phyloP scores from a whole-genome alignment of 1,140 invertebrate genomes.

The Zelostemma sp. region DNA sequence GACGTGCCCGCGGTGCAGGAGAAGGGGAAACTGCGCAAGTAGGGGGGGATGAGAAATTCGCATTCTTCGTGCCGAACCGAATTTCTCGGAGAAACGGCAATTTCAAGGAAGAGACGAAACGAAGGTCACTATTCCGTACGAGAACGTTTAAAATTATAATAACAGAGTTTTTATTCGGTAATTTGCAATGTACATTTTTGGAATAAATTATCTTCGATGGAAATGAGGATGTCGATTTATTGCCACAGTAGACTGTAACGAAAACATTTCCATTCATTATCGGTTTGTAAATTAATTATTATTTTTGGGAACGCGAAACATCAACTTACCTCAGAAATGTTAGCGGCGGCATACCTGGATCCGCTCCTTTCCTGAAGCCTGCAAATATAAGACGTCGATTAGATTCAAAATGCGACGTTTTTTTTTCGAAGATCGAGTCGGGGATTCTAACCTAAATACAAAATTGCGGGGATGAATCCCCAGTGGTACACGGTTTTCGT shows the following conservation, averaged over 20 bases:
- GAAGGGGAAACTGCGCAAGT: background rate
- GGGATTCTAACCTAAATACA: conserved; percentile 76
- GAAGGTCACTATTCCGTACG: too few relatives aligned
- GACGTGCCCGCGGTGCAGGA: background rate
- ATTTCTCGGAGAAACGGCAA: too few relatives aligned
- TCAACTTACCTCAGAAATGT: conserved; percentile 67
- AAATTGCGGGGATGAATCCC: conserved; percentile 77
- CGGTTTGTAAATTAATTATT: conserved; percentile 16
- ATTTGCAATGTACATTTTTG: conserved; percentile 1
- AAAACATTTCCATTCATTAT: conserved; percentile 13
- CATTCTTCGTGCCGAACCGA: too few relatives aligned
- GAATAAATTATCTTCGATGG: too few relatives aligned
- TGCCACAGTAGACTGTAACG: conserved; percentile 70
- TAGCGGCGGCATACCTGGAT: conserved; percentile 75
- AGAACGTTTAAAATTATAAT: too few relatives aligned
- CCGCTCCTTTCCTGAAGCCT: conserved; percentile 76
- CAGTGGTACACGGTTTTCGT: conserved; percentile 77
- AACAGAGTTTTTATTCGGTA: conserved; percentile 1
- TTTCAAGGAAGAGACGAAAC: too few relatives aligned
- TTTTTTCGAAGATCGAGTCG: background rate
- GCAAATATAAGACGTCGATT: conserved; percentile 7
- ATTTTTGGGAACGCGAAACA: too few relatives aligned
- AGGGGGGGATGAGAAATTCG: background rate
- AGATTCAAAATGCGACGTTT: too few relatives aligned
- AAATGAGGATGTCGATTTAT: conserved; percentile 42